Percentiles rank a stretch among this genome's conserved stretches.
phyloP scores from a whole-genome alignment of 2,113 vertebrate species.

The Meriones unguiculatus region DNA sequence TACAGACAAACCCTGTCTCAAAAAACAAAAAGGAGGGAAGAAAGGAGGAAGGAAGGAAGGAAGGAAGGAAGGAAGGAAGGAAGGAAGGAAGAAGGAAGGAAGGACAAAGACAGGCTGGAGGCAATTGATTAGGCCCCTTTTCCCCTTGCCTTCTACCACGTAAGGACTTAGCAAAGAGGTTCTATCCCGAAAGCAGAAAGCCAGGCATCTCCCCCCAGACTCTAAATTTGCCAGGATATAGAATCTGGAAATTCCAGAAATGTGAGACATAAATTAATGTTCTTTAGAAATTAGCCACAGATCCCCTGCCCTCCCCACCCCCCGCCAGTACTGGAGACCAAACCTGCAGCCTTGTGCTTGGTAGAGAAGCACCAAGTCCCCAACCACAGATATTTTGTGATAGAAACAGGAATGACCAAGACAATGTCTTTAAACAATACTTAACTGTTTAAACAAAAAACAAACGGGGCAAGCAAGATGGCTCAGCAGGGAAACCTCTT shows the following conservation, averaged over 20 bases:
- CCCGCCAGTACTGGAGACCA: background rate
- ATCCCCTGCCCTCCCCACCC: too few relatives aligned
- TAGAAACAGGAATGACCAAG: background rate
- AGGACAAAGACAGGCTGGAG: background rate
- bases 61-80: too few relatives aligned
- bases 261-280: background rate
- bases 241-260: background rate
- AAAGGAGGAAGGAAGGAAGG: too few relatives aligned
- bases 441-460: background rate
- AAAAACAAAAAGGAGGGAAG: too few relatives aligned
- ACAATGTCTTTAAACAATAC: background rate
- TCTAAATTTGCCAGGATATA: background rate
- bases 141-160: background rate
- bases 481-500: background rate
- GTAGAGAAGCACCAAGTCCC: too few relatives aligned
- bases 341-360: background rate
- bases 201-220: background rate
- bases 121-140: background rate
- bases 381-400: background rate
- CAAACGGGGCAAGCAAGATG: background rate
- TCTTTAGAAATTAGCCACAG: background rate
- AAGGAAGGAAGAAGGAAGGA: too few relatives aligned
- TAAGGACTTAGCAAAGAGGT: background rate
- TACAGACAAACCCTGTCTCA: background rate
- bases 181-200: background rate